Base-by-base conservation (phyloP, 2,113 vertebrate species). In the Chionomys nivalis region DNA sequence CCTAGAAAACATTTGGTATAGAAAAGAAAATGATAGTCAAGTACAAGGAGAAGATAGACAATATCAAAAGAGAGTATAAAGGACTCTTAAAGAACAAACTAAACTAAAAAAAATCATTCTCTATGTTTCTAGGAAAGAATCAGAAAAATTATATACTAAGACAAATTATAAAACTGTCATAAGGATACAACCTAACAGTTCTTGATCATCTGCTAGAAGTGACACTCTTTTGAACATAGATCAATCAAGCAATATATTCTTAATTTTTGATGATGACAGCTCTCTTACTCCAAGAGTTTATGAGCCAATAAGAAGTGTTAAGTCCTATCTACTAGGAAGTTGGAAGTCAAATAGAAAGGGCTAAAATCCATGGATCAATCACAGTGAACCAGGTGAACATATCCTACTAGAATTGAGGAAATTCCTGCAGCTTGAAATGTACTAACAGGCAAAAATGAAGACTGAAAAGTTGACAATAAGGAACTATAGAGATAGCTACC, bases 141-240 rank as follows among this genome's bases (percentile, higher is more conserved):
- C 55, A 61, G 88, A 61, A 82, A 90, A 88, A 65, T 2, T 2
- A 63, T 47, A 78, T 85, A 91, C 72, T 87, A 93, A 47, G 39
- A n/a, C 24, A 90, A 58, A 70, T 63, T 61, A 75, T 21, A 52
- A 88, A 96, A 52, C n/a, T 89, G 42, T 87, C 61, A 94, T 39
- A 65, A 36, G 93, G 77, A 90, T 5, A 52, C 42, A 94, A 55
- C 36, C 28, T 33, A 86, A 70, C 10, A 77, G 14, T 70, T 78
- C 77, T 63, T 79, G 68, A 39, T 86, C 58, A 77, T 77, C 33
- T 95, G 78, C 73, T 87, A 68, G 42, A 96, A 94, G 55, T 89
- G 61, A 77, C 55, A 82, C 66, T 93, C 52, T 24, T 16, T 52
- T 81, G 81, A 91, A 68, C 11, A 16, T 55, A 87, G 14, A 66